Conservation (phyloP, 1,140 invertebrate species). For the Drosophila nasuta region DNA sequence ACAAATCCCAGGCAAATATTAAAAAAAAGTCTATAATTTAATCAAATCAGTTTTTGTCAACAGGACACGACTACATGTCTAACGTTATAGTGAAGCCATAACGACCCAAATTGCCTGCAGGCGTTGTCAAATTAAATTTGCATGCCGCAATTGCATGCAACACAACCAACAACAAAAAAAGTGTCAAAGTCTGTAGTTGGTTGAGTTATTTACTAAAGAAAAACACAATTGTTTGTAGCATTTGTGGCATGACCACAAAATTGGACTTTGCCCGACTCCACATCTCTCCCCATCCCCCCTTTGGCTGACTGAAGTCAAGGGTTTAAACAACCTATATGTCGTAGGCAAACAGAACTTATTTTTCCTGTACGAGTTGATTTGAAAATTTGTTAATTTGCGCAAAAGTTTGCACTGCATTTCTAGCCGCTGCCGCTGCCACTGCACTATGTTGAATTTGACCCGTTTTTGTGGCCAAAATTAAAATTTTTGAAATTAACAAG, state of each 20-base stretch:
- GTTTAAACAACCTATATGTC: conserved; percentile 73
- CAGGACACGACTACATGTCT: conserved; percentile 25
- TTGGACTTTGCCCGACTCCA: conserved; percentile 14
- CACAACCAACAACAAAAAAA: conserved; percentile 68
- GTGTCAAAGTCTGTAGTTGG: conserved; percentile 68
- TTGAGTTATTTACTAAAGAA: conserved; percentile 78
- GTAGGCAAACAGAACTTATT: conserved; percentile 75
- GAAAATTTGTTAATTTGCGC: conserved; percentile 79
- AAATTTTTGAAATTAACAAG: too few relatives aligned
- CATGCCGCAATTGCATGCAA: conserved; percentile 73
- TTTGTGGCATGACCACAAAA: conserved; percentile 57
- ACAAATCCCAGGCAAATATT: conserved; percentile 47
- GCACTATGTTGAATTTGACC: too few relatives aligned
- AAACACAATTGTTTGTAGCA: conserved; percentile 81
- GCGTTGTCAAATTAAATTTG: conserved; percentile 76
- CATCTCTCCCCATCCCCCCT: neutral
- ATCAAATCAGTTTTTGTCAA: conserved; percentile 57
- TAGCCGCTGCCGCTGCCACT: neutral
- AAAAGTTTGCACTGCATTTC: conserved; percentile 76
- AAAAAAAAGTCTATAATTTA: conserved; percentile 65
- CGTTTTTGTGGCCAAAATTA: too few relatives aligned
- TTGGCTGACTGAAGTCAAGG: neutral
- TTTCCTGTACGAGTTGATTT: conserved; percentile 51
- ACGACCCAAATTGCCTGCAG: conserved; percentile 57
- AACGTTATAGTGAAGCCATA: conserved; percentile 22